These are phyloP conservation scores for Pogonophryne albipinna DNA, from an alignment of 2,797 vertebrate species.

Conservation along the genomic window DNA sequence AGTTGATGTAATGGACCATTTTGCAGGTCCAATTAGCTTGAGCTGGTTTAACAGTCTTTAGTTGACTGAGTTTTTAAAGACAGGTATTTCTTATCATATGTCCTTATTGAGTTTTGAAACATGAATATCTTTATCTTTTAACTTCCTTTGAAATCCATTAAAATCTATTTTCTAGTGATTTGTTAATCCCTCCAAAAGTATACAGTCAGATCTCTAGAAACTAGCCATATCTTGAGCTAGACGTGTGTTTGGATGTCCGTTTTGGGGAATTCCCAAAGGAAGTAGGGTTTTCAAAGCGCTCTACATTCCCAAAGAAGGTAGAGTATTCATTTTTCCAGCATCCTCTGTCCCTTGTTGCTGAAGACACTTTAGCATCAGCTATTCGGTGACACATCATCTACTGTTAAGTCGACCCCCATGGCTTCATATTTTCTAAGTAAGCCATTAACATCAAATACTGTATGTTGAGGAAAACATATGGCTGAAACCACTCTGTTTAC, in stretches of 20 bases:
- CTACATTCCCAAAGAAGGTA: not conserved
- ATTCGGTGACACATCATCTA: not conserved
- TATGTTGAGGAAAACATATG: too few relatives aligned
- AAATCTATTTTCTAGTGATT: not conserved
- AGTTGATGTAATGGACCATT: conserved; percentile 6
- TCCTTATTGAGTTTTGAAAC: not conserved
- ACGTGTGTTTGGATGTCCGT: too few relatives aligned
- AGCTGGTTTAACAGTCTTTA: not conserved
- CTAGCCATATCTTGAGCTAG: too few relatives aligned
- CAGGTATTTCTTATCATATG: not conserved
- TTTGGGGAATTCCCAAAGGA: too few relatives aligned
- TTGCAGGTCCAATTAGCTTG: not conserved
- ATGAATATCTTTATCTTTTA: not conserved
- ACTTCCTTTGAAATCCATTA: not conserved
- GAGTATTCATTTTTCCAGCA: too few relatives aligned
- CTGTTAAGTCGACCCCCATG: not conserved
- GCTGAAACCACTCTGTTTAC: too few relatives aligned
- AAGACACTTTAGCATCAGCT: not conserved
- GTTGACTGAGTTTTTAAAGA: not conserved
- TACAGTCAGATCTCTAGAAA: not conserved
- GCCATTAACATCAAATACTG: too few relatives aligned
- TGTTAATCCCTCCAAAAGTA: not conserved
- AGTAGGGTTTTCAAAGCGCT: too few relatives aligned
- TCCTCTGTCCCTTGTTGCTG: not conserved
- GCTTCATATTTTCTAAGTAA: too few relatives aligned